These are phyloP conservation scores for Trachelus iudaicus DNA, from an alignment of 2,888 invertebrate genomes.

Conservation along the genomic window DNA sequence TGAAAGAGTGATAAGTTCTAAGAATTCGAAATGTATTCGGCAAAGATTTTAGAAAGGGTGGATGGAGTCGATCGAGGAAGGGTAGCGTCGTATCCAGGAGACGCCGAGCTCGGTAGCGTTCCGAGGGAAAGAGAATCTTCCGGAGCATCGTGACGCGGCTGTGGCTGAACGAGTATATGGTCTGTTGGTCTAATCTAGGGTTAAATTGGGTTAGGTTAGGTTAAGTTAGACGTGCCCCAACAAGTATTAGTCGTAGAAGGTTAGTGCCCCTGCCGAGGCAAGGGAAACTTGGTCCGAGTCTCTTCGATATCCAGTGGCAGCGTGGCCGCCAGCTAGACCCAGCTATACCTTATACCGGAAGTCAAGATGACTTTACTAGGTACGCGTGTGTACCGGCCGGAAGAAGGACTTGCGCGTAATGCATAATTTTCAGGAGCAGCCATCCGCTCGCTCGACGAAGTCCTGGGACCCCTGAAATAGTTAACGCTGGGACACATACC, in stretches of 20 bases:
- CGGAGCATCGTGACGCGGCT: not conserved
- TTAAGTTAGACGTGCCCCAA: slow-evolving; percentile 49
- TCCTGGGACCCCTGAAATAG: not conserved
- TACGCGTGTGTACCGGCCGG: not conserved
- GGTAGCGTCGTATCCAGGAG: not conserved
- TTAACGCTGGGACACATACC: not conserved
- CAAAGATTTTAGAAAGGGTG: not conserved
- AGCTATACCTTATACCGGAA: slow-evolving; percentile 4
- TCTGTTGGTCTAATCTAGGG: slow-evolving; percentile 54
- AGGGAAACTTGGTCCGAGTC: slow-evolving; percentile 34
- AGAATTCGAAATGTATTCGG: not conserved
- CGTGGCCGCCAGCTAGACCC: slow-evolving; percentile 1
- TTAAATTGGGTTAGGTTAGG: slow-evolving; percentile 52
- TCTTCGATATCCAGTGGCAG: not conserved
- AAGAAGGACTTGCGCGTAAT: not conserved
- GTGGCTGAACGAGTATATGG: slow-evolving; percentile 38
- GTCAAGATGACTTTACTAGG: not conserved
- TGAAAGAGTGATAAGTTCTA: not conserved
- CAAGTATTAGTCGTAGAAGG: slow-evolving; percentile 48
- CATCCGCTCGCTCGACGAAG: not conserved
- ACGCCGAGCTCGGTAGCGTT: not conserved
- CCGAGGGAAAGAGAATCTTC: not conserved
- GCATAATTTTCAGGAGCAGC: not conserved
- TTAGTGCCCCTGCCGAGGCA: slow-evolving; percentile 33
- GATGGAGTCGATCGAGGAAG: too few species aligned